phyloP scores from a whole-genome alignment of 2,888 invertebrate genomes.

The Chymomyza caudatula region DNA sequence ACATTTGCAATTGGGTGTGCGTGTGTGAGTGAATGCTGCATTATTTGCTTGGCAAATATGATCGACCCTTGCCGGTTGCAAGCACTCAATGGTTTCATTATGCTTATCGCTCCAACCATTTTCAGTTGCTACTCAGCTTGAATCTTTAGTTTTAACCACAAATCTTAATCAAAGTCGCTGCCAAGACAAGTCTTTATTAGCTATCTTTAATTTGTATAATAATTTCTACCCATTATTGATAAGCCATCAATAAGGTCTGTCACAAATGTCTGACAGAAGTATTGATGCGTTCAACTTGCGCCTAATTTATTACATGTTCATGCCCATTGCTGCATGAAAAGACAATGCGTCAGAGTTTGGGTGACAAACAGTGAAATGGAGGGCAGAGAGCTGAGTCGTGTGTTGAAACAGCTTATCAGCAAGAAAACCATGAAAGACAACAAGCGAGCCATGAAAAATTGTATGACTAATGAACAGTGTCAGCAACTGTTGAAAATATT shows the following conservation, averaged over 20 bases:
- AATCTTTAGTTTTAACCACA: not conserved
- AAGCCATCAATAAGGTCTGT: slow-evolving; percentile 59
- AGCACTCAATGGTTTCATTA: not conserved
- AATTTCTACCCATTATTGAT: slow-evolving; percentile 19
- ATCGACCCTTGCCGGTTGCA: not conserved
- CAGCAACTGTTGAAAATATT: not conserved
- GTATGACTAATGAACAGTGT: slow-evolving; percentile 31
- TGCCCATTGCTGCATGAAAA: slow-evolving; percentile 36
- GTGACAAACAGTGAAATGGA: not conserved
- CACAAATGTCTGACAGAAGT: slow-evolving; percentile 61
- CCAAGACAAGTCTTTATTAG: slow-evolving; percentile 36
- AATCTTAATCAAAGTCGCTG: slow-evolving; percentile 41
- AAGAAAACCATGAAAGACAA: slow-evolving; percentile 27
- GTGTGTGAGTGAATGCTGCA: slow-evolving; percentile 6
- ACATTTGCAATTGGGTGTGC: not conserved
- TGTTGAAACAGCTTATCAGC: slow-evolving; percentile 55
- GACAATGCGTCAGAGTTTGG: slow-evolving; percentile 19
- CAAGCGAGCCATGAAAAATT: slow-evolving; percentile 47
- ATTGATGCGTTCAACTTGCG: slow-evolving; percentile 44
- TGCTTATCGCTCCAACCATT: not conserved
- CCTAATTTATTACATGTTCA: slow-evolving; percentile 69
- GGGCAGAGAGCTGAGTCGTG: slow-evolving; percentile 1
- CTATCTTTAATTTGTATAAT: slow-evolving; percentile 37
- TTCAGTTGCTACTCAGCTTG: not conserved
- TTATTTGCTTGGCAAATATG: slow-evolving; percentile 35